A percentile compares a stretch with the other conserved stretches of the same genome.
phyloP scores from a whole-genome alignment of 1,140 invertebrate species.

The Leptopilina clavipes region DNA sequence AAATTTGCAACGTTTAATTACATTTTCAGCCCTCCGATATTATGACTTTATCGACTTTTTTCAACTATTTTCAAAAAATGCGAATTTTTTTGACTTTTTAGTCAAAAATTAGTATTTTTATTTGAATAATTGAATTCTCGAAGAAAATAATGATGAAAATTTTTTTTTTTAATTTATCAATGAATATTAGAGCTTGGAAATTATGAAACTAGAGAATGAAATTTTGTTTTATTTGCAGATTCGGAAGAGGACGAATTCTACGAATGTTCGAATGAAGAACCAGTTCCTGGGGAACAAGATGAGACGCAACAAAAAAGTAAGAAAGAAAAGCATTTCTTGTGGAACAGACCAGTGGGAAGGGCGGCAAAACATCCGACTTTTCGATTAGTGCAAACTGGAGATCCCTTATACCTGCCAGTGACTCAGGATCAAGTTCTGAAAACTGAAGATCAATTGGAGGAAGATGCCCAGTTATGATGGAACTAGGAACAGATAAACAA shows the following conservation, averaged over 20 bases:
- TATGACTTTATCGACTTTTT: no score
- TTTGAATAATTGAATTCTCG: no score
- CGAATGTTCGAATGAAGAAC: conserved; percentile 84
- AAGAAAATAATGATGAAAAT: no score
- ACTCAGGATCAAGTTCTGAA: conserved; percentile 96
- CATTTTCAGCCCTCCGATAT: no score
- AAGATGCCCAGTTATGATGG: conserved; percentile 93
- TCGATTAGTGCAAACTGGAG: conserved; percentile 80
- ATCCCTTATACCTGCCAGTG: conserved; percentile 89
- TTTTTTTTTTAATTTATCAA: no score
- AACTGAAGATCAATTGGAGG: conserved; percentile 96
- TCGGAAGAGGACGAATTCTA: conserved; percentile 87
- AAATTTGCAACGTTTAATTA: no score
- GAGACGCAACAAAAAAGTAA: conserved; percentile 51
- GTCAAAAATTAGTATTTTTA: no score
- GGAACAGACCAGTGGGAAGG: conserved; percentile 85
- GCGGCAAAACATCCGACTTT: conserved; percentile 81
- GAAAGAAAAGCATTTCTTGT: conserved; percentile 75
- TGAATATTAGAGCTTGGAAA: no score
- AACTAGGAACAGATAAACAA: conserved; percentile 89
- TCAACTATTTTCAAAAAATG: no score
- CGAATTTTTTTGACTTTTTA: no score
- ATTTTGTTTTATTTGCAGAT: conserved; percentile 47
- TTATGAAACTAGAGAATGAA: no score
- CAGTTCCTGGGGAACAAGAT: conserved; percentile 70